A percentile compares a stretch with the other conserved stretches of the same genome.
Evolutionary conservation across 2,797 vertebrate species (phyloP).

Genomic region (Pangasius krempfi): DNA sequence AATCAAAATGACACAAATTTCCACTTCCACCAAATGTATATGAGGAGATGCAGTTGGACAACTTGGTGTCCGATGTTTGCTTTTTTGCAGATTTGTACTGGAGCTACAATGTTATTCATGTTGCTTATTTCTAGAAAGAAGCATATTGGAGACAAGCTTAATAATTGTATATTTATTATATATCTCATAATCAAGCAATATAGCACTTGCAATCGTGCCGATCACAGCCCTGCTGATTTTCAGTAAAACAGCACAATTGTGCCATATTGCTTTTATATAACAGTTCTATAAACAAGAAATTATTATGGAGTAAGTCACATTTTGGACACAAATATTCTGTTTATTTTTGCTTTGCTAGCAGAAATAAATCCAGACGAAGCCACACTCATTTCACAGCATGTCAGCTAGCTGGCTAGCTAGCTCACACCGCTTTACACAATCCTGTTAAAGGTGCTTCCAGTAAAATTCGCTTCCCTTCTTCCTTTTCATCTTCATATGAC

Average conservation of each 20-base stretch:
- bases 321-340: background rate
- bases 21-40: background rate
- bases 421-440: background rate
- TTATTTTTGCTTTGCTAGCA: background rate
- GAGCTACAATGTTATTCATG: background rate
- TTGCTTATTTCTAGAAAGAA: background rate
- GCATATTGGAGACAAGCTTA: background rate
- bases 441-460: background rate
- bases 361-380: background rate
- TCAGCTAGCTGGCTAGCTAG: background rate
- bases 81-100: background rate
- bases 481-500: background rate
- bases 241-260: background rate
- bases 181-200: background rate
- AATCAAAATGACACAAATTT: background rate
- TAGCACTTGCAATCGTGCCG: background rate
- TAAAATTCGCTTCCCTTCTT: background rate
- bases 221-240: background rate
- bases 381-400: background rate
- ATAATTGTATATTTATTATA: background rate
- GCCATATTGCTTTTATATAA: background rate
- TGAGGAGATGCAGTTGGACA: background rate
- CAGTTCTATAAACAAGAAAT: background rate
- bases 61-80: background rate
- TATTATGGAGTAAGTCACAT: background rate